phyloP scores from a whole-genome alignment of 2,888 invertebrate species.

The Spicauda simplicius region DNA sequence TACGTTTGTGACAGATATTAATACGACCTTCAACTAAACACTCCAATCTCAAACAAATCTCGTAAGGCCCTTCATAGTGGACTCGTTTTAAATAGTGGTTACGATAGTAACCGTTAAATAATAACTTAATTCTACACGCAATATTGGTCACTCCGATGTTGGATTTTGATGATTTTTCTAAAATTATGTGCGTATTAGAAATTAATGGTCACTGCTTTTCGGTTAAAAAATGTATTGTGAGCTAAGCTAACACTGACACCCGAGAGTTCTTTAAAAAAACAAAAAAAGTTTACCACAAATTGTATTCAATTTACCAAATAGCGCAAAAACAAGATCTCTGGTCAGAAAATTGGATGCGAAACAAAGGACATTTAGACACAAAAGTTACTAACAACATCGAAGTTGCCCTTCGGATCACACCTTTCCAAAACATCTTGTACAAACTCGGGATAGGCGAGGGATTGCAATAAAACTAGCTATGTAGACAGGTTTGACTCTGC shows the following conservation, averaged over 20 bases:
- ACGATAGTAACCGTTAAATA: conserved; percentile 1
- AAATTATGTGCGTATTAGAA: no score
- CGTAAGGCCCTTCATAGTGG: conserved; percentile 9
- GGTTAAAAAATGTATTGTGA: no score
- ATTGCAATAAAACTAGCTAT: conserved; percentile 69
- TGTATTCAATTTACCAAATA: no score
- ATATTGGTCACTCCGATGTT: no score
- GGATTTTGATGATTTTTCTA: no score
- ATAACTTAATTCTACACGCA: background rate
- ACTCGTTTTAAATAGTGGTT: conserved; percentile 9
- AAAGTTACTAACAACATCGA: conserved; percentile 2
- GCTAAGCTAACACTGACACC: no score
- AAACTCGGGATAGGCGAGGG: conserved; percentile 41
- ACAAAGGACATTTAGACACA: background rate
- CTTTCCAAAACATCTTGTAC: conserved; percentile 11
- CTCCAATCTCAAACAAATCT: conserved; percentile 32
- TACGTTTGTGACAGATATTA: conserved; percentile 41
- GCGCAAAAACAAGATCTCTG: no score
- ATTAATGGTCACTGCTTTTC: no score
- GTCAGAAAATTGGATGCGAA: background rate
- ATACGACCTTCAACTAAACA: conserved; percentile 39
- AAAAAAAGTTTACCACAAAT: no score
- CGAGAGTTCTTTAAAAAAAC: no score
- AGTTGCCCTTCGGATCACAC: background rate
- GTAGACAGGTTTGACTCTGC: conserved; percentile 52